These are phyloP conservation scores for Thalassarche chlororhynchos DNA, from an alignment of 2,113 vertebrate genomes.

Conservation along the genomic window DNA sequence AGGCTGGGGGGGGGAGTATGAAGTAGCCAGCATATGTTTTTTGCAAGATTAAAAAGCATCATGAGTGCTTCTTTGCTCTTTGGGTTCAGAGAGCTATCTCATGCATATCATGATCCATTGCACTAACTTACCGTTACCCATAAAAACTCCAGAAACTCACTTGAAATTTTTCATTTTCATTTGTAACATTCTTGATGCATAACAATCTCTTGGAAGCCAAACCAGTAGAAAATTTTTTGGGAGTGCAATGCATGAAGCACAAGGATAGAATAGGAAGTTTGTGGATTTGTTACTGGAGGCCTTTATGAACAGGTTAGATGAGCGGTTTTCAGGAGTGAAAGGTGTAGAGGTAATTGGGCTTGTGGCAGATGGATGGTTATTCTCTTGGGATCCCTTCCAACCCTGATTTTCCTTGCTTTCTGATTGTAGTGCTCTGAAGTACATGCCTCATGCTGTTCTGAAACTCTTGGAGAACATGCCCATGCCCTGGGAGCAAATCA, in stretches of 20 bases:
- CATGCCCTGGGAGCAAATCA: constrained; percentile 99
- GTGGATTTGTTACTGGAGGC: neutral
- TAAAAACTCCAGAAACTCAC: neutral
- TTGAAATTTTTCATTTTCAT: rapidly evolving
- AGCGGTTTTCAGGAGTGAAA: neutral
- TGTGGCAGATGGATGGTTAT: neutral
- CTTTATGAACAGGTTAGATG: neutral
- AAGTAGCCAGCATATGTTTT: rapidly evolving
- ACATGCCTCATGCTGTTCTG: constrained; percentile 98
- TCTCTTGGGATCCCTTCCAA: neutral
- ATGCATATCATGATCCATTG: rapidly evolving
- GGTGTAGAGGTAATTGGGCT: neutral
- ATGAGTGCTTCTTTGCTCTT: neutral
- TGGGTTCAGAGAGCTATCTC: neutral
- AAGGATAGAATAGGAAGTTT: rapidly evolving
- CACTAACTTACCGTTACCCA: rapidly evolving
- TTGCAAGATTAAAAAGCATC: neutral
- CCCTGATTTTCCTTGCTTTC: neutral
- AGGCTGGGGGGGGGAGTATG: rapidly evolving
- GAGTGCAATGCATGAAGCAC: neutral
- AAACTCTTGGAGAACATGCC: constrained; percentile 99
- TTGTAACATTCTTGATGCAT: rapidly evolving
- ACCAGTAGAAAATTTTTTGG: neutral
- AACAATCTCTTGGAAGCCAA: rapidly evolving
- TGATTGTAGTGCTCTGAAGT: constrained; percentile 90